These are phyloP conservation scores for Lasioglossum morio DNA, from an alignment of 2,888 invertebrate genomes.

Conservation along the genomic window DNA sequence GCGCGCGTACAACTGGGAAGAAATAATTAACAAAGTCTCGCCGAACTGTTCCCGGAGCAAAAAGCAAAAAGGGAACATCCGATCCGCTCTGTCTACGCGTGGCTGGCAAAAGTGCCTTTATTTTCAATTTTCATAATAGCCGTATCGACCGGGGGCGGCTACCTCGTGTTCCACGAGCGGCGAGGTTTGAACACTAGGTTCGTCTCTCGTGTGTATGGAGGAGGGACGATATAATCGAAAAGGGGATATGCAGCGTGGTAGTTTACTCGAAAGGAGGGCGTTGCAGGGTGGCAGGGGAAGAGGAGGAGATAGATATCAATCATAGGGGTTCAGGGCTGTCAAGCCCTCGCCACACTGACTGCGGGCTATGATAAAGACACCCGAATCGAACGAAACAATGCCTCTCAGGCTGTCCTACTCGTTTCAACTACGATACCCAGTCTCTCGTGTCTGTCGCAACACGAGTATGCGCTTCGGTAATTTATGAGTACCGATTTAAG, in stretches of 20 bases:
- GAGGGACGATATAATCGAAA: conserved; percentile 72
- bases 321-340: conserved; percentile 76
- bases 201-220: conserved; percentile 6
- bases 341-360: conserved; percentile 64
- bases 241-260: conserved; percentile 57
- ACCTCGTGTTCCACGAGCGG: conserved; percentile 30
- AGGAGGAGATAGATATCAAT: conserved; percentile 74
- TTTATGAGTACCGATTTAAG: conserved; percentile 15
- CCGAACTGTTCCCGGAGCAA: not conserved
- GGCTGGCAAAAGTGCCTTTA: conserved; percentile 66
- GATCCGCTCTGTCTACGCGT: conserved; percentile 45
- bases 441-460: not conserved
- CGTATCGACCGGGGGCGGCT: conserved; percentile 65
- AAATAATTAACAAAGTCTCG: conserved; percentile 55
- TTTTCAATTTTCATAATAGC: conserved; percentile 77
- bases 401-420: conserved; percentile 25
- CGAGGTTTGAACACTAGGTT: conserved; percentile 20
- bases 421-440: conserved; percentile 31
- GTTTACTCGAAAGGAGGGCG: conserved; percentile 16
- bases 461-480: conserved; percentile 5
- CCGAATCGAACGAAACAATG: conserved; percentile 71
- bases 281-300: conserved; percentile 26
- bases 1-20: conserved; percentile 20
- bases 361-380: conserved; percentile 71
- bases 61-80: conserved; percentile 23